Evolutionary conservation across 2,888 invertebrate species (phyloP).

Genomic region (Chymomyza procnemis): DNA sequence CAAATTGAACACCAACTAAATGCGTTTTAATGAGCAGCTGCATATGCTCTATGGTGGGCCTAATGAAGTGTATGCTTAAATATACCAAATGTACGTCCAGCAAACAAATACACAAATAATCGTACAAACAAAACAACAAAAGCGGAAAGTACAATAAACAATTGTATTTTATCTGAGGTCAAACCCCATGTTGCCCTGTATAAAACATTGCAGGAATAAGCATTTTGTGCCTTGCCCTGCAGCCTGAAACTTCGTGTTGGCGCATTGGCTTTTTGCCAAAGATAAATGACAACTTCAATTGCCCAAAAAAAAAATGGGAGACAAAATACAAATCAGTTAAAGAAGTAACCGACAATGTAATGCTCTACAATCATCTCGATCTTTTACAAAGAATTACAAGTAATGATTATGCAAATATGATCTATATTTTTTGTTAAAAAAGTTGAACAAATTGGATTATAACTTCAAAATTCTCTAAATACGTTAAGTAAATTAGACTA

Average conservation of each 20-base stretch:
- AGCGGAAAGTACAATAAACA: constrained; percentile 41
- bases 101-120: constrained; percentile 5
- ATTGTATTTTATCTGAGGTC: constrained; percentile 60
- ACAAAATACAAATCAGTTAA: constrained; percentile 6
- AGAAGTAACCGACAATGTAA: too few species aligned
- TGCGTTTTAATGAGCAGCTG: constrained; percentile 41
- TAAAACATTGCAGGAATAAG: constrained; percentile 66
- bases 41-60: constrained; percentile 3
- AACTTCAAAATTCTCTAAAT: too few species aligned
- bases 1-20: constrained; percentile 30
- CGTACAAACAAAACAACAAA: not conserved
- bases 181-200: constrained; percentile 32
- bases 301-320: constrained; percentile 57
- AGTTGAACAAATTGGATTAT: too few species aligned
- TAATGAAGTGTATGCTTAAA: constrained; percentile 60
- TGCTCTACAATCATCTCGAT: too few species aligned
- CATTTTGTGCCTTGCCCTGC: constrained; percentile 36
- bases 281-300: constrained; percentile 68
- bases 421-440: too few species aligned
- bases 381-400: too few species aligned
- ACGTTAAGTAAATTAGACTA: too few species aligned
- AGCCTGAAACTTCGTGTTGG: constrained; percentile 20
- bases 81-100: constrained; percentile 24
- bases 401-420: too few species aligned
- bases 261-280: constrained; percentile 68